These are phyloP conservation scores for Argyresthia goedartella DNA, from an alignment of 2,888 invertebrate genomes.

Conservation along the genomic window DNA sequence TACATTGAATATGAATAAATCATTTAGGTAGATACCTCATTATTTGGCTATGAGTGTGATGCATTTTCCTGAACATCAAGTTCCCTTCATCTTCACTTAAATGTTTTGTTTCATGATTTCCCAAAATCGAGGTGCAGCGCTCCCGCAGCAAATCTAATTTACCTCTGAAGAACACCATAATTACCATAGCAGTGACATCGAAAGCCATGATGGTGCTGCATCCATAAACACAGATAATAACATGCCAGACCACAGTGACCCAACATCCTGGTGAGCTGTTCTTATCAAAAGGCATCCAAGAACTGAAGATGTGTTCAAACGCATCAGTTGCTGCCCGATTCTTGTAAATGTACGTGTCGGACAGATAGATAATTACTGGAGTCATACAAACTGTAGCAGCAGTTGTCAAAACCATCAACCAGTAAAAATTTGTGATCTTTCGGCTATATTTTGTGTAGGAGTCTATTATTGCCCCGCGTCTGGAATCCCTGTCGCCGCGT, in stretches of 20 bases:
- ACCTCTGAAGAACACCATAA: slow-evolving; percentile 49
- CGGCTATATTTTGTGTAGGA: slow-evolving; percentile 44
- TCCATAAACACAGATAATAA: slow-evolving; percentile 32
- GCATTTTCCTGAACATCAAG: slow-evolving; percentile 28
- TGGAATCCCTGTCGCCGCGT: slow-evolving; percentile 24
- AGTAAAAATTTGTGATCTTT: slow-evolving; percentile 39
- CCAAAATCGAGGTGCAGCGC: slow-evolving; percentile 31
- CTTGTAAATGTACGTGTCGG: background rate
- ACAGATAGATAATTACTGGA: slow-evolving; percentile 32
- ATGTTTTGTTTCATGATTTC: slow-evolving; percentile 12
- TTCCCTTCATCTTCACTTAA: slow-evolving; percentile 19
- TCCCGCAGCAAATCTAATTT: slow-evolving; percentile 42
- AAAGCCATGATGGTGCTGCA: slow-evolving; percentile 37
- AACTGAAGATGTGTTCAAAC: slow-evolving; percentile 52
- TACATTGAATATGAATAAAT: slow-evolving; percentile 5
- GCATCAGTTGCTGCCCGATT: background rate
- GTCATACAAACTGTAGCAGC: slow-evolving; percentile 26
- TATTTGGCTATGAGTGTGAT: slow-evolving; percentile 32
- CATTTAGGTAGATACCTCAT: slow-evolving; percentile 34
- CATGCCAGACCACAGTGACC: slow-evolving; percentile 41
- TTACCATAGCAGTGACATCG: slow-evolving; percentile 36
- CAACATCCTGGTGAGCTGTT: slow-evolving; percentile 40
- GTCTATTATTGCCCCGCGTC: slow-evolving; percentile 26
- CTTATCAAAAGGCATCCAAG: slow-evolving; percentile 54
- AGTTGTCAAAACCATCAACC: slow-evolving; percentile 40